Conservation (phyloP, 2,797 vertebrate genomes). For the Tadarida brasiliensis region DNA sequence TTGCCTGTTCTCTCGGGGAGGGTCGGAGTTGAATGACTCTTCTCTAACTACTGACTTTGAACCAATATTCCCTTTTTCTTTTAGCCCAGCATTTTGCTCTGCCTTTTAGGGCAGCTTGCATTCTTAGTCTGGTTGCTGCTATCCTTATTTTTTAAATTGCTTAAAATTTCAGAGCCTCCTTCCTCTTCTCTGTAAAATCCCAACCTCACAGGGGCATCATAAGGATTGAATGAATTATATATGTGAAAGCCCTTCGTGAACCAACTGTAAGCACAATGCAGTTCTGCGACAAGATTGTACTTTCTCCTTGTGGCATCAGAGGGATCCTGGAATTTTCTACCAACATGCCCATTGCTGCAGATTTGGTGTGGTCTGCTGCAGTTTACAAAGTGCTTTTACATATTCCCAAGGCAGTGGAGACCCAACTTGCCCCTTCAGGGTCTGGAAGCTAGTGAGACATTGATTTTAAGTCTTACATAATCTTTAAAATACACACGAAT, state of each 20-base stretch:
- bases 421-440: background rate
- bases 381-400: background rate
- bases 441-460: background rate
- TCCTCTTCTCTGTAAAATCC: background rate
- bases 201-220: background rate
- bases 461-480: background rate
- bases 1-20: background rate
- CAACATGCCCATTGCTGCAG: background rate
- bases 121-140: background rate
- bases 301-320: background rate
- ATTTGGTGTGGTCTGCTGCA: background rate
- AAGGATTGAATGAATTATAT: background rate
- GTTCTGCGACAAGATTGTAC: background rate
- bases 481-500: constrained; percentile 13
- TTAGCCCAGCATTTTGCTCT: background rate
- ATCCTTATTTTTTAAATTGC: background rate
- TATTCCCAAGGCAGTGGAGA: background rate
- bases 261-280: background rate
- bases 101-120: background rate
- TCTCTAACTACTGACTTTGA: background rate
- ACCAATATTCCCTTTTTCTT: background rate
- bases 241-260: background rate
- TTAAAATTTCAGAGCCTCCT: background rate
- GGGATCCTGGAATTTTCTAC: background rate
- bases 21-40: background rate